Base-by-base conservation (phyloP, 2,113 vertebrate species). In the Dendropsophus ebraccatus region DNA sequence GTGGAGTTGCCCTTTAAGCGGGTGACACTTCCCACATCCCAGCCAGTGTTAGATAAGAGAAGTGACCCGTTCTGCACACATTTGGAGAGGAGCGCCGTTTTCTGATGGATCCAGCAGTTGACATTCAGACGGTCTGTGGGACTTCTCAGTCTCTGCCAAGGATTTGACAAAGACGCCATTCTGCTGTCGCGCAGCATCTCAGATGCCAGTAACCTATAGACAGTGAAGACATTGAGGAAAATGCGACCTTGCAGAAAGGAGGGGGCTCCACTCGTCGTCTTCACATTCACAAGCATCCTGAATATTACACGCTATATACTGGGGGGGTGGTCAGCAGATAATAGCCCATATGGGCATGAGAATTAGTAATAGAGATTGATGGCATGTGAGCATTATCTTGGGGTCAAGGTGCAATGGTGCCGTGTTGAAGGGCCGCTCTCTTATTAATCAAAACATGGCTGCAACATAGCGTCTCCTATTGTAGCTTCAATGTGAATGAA, bases 81-180 rank as follows among this genome's bases (percentile, higher is more conserved):
- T 77, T 32, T 65, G 56, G 41, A 67, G n/a, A 77, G 35, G 41
- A 37, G 32, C 9, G 23, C 14, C 12, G 28, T 49, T 76, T 58
- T 58, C n/a, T 65, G n/a, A 60, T 49, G 72, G 62, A 45, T 58
- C 56, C 12, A 67, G 65, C 30, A 12, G 2, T 79, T 86, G 84
- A 80, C 84, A 86, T 86, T 80, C 60, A 56, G 62, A 19, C 23
- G 14, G 32, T 79, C 84, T 58, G 84, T 72, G 65, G 84, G 84
- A 58, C 62, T 72, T 35, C 30, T 52, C 23, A 13, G 28, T 14
- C 13, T 28, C 30, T 70, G 84, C 75, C 75, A 85, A 67, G 19
- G 23, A 14, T n/a, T 32, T 54, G 28, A 85, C 62, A 85, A 85
- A 79, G 84, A 67, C n/a, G 60, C 30, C 75, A 70, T 85, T 85